Evolutionary conservation across 1,140 invertebrate genomes (phyloP).

Genomic region (Amyelois transitella): DNA sequence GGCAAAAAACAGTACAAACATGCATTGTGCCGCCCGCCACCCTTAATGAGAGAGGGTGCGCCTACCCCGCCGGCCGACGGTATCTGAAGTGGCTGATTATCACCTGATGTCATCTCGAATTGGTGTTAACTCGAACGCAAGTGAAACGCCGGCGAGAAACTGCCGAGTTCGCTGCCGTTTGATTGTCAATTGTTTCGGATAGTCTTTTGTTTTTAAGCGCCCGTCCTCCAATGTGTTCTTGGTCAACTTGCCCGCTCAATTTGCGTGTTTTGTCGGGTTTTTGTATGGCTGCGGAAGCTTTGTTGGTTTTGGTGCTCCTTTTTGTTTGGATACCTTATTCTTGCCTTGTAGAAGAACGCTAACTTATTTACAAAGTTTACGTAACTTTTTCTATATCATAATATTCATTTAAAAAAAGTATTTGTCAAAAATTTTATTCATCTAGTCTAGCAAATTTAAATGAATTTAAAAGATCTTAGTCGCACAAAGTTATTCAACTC

Average conservation of each 20-base stretch:
- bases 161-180: neutral
- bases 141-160: neutral
- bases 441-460: no score
- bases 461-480: neutral
- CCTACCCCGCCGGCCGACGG: conserved; percentile 33
- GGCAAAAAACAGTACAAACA: conserved; percentile 73
- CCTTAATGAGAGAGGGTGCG: conserved; percentile 57
- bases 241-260: neutral
- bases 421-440: no score
- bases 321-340: neutral
- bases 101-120: conserved; percentile 58
- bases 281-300: neutral
- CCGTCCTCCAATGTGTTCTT: neutral
- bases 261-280: neutral
- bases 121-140: neutral
- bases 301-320: neutral
- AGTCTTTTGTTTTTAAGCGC: neutral
- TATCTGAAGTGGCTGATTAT: conserved; percentile 66
- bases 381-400: no score
- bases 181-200: conserved; percentile 2
- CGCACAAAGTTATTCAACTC: neutral
- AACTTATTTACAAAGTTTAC: neutral
- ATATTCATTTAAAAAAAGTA: no score
- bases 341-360: neutral
- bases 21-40: conserved; percentile 62